Conservation (phyloP, 92 coral and sea anemone species). For the Diadumene lineata region DNA sequence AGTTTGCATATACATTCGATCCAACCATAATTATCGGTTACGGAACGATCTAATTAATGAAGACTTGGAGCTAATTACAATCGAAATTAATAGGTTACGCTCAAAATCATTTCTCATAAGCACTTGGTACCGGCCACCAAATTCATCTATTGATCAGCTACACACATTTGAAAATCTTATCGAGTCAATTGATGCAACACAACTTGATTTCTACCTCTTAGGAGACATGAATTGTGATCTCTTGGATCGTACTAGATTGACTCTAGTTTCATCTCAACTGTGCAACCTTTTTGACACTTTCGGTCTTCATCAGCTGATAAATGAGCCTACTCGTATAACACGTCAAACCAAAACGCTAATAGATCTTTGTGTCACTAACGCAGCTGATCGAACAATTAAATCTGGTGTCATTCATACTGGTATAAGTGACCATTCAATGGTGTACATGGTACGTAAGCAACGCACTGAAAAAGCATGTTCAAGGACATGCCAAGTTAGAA, state of each 20-base stretch:
- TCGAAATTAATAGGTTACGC: constrained; percentile 8
- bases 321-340: constrained; percentile 11
- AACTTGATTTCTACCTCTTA: constrained; percentile 1
- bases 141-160: background rate
- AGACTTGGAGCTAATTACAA: background rate
- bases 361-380: constrained; percentile 1
- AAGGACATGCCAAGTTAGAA: constrained; percentile 11
- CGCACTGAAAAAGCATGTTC: constrained; percentile 25
- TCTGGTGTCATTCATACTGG: constrained; percentile 43
- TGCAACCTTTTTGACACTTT: background rate
- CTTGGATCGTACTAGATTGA: background rate
- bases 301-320: constrained; percentile 4
- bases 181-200: background rate
- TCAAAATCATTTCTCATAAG: constrained; percentile 5
- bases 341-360: background rate
- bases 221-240: constrained; percentile 10
- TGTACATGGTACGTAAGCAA: constrained; percentile 46
- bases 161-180: constrained; percentile 5
- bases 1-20: constrained; percentile 24
- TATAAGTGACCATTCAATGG: constrained; percentile 57
- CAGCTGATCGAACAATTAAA: background rate
- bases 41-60: constrained; percentile 13
- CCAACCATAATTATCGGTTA: constrained; percentile 9
- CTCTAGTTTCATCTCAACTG: background rate
- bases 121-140: constrained; percentile 9